Evolutionary conservation across 2,888 invertebrate genomes (phyloP).

Genomic region (Alentia gelatinosa): DNA sequence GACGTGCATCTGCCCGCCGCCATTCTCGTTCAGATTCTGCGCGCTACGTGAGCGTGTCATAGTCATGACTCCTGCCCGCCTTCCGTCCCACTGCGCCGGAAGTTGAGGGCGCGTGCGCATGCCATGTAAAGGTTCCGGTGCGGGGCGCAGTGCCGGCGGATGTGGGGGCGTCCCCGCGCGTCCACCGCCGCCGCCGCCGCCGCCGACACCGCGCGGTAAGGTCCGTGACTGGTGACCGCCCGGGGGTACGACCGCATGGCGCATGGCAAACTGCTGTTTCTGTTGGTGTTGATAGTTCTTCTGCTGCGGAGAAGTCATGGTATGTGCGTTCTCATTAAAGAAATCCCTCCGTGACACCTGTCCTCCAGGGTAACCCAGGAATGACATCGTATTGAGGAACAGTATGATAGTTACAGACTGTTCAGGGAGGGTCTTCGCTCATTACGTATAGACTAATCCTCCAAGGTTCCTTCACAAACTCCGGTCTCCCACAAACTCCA

Average conservation of each 20-base stretch:
- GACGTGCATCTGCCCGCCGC: neutral
- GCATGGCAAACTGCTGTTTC: neutral
- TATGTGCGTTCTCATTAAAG: no score
- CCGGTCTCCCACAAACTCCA: neutral
- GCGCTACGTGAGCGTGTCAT: conserved; percentile 47
- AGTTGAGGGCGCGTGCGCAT: neutral
- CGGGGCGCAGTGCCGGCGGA: neutral
- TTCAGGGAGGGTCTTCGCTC: no score
- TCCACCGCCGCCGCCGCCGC: neutral
- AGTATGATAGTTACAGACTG: no score
- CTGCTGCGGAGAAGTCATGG: neutral
- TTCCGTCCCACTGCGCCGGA: neutral
- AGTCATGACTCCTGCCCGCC: neutral
- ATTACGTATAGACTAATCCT: no score
- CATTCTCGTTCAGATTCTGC: neutral
- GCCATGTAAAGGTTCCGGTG: neutral
- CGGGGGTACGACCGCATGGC: neutral
- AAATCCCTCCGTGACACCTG: neutral
- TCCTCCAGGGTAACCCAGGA: no score
- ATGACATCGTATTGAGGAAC: no score
- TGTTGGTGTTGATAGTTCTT: neutral
- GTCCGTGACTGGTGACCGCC: neutral
- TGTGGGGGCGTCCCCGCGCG: neutral
- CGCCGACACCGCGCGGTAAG: neutral
- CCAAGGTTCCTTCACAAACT: neutral